These are phyloP conservation scores for Protonibea diacanthus DNA, from an alignment of 2,797 vertebrate genomes.

Conservation along the genomic window DNA sequence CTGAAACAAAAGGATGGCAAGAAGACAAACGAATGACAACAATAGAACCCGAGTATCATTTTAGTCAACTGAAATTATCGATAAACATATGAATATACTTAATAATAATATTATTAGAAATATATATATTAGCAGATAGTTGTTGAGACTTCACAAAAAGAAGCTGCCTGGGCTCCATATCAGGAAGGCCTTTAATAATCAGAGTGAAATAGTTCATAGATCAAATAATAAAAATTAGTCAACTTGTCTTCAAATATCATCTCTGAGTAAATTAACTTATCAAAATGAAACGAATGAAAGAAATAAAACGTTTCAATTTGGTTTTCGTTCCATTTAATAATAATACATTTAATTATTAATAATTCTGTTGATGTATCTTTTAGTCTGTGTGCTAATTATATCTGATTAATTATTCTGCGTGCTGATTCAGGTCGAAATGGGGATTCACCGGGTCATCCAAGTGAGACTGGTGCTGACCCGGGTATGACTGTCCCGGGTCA, in stretches of 20 bases:
- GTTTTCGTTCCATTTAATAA: not conserved
- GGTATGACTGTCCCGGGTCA: conserved; percentile 85
- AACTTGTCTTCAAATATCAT: not conserved
- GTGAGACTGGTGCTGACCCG: conserved; percentile 76
- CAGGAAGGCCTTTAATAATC: conserved; percentile 16
- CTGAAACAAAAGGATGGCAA: not conserved
- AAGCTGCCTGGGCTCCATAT: not conserved
- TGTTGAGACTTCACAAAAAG: not conserved
- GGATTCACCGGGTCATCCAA: conserved; percentile 79
- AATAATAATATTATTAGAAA: no score
- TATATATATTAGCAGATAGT: not conserved
- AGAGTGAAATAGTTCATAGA: not conserved
- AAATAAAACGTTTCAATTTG: not conserved
- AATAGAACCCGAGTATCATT: not conserved
- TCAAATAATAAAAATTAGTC: not conserved
- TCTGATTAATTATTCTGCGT: conserved; percentile 30
- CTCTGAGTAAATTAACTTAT: not conserved
- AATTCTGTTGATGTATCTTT: not conserved
- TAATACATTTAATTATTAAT: not conserved
- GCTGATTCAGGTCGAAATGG: conserved; percentile 77
- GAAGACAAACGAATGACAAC: not conserved
- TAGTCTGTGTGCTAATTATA: not conserved
- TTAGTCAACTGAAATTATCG: not conserved
- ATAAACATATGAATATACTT: not conserved
- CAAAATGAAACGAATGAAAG: conserved; percentile 18